Evolutionary conservation across 2,113 vertebrate species (phyloP).

Genomic region (Trichomycterus rosablanca): DNA sequence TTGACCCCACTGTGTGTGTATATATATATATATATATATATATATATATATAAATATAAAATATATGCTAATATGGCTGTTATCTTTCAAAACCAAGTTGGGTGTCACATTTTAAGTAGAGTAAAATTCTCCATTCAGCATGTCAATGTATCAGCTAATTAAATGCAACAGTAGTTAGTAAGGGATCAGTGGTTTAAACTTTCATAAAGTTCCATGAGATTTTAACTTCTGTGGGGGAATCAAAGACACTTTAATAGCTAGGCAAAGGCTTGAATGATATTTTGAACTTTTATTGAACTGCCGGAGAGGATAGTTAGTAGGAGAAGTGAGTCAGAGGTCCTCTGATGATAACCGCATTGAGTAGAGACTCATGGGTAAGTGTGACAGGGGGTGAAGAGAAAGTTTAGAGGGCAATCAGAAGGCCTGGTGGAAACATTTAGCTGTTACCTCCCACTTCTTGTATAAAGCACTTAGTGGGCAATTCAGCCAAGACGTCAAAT

Average conservation of each 20-base stretch:
- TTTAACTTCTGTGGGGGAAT: constrained; percentile 17
- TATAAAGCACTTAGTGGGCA: constrained; percentile 2
- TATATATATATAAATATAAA: no score
- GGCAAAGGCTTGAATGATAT: constrained; percentile 14
- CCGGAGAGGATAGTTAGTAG: constrained; percentile 33
- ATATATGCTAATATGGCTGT: no score
- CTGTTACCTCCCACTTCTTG: neutral
- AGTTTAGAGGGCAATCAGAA: constrained; percentile 23
- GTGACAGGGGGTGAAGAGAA: constrained; percentile 2
- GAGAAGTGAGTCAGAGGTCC: constrained; percentile 10
- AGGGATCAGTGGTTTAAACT: no score
- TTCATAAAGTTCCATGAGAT: no score
- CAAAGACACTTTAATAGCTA: constrained; percentile 6
- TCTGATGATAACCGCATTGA: constrained; percentile 8
- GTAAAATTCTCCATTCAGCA: no score
- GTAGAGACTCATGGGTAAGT: neutral
- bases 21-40: no score
- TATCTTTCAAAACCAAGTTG: no score
- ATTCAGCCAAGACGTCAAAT: constrained; percentile 27
- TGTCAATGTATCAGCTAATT: neutral
- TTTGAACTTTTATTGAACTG: constrained; percentile 13
- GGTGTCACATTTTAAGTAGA: no score
- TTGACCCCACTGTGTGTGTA: no score
- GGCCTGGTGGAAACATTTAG: neutral
- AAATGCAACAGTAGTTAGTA: no score